A percentile compares a stretch with the other conserved stretches of the same genome.
Conservation (phyloP, 2,113 vertebrate genomes). For the Megaleporinus macrocephalus region DNA sequence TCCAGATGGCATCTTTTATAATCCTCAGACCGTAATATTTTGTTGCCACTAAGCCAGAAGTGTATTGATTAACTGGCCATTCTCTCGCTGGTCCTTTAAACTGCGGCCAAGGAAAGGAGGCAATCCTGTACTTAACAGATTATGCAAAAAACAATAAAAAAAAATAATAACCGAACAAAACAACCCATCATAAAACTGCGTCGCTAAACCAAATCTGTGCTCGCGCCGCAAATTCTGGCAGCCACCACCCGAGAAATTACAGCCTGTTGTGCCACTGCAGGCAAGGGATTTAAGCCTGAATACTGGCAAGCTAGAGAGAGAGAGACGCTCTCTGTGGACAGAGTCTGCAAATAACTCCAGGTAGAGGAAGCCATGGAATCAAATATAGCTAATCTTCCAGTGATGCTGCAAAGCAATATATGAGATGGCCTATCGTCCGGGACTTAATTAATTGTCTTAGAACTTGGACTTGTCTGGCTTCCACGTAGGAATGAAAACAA, state of each 20-base stretch:
- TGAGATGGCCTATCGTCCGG: conserved; percentile 59
- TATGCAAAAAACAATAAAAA: conserved; percentile 10
- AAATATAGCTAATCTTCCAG: conserved; percentile 54
- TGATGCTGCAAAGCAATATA: conserved; percentile 52
- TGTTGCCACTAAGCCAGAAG: conserved; percentile 21
- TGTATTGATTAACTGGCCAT: conserved; percentile 41
- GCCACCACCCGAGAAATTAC: conserved; percentile 14
- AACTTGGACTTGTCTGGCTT: conserved; percentile 66
- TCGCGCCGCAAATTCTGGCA: conserved; percentile 28
- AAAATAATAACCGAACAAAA: not conserved
- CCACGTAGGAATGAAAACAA: conserved; percentile 62
- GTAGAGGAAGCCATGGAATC: conserved; percentile 45
- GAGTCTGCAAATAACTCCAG: conserved; percentile 47
- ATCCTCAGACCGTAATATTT: conserved; percentile 32
- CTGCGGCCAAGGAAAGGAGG: not conserved
- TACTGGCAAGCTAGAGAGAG: conserved; percentile 10
- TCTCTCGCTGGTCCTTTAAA: conserved; percentile 10
- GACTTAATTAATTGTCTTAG: conserved; percentile 73
- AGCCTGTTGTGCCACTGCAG: conserved; percentile 30
- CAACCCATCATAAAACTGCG: conserved; percentile 14
- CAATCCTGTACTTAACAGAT: conserved; percentile 35
- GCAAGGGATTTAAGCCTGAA: conserved; percentile 47
- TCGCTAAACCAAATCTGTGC: conserved; percentile 14
- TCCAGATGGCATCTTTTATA: conserved; percentile 48
- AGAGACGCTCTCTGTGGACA: conserved; percentile 1